Conservation (phyloP, 2,888 invertebrate species). For the Metallyticus violacea region DNA sequence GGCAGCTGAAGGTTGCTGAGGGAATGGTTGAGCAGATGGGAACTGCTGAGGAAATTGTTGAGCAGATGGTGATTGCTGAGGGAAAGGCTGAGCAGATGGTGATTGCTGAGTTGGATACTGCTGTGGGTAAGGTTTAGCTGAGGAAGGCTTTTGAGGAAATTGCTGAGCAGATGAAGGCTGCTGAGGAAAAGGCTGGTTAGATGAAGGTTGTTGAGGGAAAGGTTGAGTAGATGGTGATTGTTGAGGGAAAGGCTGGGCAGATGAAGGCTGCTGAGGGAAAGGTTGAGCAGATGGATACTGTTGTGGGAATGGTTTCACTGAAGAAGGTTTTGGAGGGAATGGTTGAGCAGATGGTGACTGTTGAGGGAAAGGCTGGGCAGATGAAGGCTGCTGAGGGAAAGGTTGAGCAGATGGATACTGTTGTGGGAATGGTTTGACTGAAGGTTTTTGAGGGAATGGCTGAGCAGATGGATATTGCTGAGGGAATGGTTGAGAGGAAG, state of each 20-base stretch:
- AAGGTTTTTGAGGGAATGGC: conserved; percentile 15
- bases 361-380: neutral
- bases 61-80: neutral
- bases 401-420: neutral
- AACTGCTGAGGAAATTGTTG: neutral
- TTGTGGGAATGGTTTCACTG: neutral
- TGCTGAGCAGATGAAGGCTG: neutral
- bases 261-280: conserved; percentile 21
- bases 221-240: neutral
- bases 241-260: conserved; percentile 8
- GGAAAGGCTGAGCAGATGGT: conserved; percentile 39
- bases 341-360: conserved; percentile 38
- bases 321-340: conserved; percentile 39
- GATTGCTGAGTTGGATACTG: conserved; percentile 31
- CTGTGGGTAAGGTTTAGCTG: conserved; percentile 37
- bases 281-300: neutral
- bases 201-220: neutral
- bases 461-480: conserved; percentile 35
- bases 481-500: conserved; percentile 40
- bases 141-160: neutral
- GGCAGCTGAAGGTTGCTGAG: neutral
- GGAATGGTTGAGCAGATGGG: neutral
- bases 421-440: neutral
- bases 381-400: neutral
- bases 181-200: neutral